These are phyloP conservation scores for Pristionchus fissidentatus DNA, from an alignment of 2,888 invertebrate species.

Conservation along the genomic window DNA sequence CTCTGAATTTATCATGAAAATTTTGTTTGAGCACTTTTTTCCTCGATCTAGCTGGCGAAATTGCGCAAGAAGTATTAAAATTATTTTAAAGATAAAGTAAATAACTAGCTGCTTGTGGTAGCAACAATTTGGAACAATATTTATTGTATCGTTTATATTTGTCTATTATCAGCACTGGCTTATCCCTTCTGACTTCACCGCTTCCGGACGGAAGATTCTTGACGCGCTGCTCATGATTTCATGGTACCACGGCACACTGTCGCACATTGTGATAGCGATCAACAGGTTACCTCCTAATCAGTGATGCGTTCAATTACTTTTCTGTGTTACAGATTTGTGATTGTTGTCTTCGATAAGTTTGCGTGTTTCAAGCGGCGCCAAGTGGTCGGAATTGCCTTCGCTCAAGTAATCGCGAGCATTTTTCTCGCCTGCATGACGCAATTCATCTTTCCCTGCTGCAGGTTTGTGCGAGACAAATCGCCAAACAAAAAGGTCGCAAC, in stretches of 20 bases:
- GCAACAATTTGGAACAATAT: too few relatives aligned
- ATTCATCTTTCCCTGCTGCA: slow-evolving; percentile 10
- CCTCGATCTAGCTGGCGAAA: too few relatives aligned
- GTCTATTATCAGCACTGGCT: neutral
- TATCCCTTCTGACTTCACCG: neutral
- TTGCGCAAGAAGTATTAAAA: too few relatives aligned
- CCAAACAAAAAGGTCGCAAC: neutral
- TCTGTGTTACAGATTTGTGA: neutral
- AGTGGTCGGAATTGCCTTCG: neutral
- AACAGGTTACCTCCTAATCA: neutral
- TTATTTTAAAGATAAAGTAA: neutral
- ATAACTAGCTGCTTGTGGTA: too few relatives aligned
- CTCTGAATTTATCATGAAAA: too few relatives aligned
- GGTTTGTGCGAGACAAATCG: neutral
- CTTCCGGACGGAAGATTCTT: neutral
- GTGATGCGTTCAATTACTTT: neutral
- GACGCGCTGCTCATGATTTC: neutral
- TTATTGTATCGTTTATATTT: neutral
- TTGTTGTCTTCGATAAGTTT: neutral
- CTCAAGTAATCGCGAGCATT: neutral
- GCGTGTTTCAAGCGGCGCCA: neutral
- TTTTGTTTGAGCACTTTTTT: too few relatives aligned
- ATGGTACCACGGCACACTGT: slow-evolving; percentile 8
- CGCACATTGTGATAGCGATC: neutral
- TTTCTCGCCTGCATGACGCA: neutral